phyloP scores from a whole-genome alignment of 23 tunicate genomes.

The Ascidia mentula region DNA sequence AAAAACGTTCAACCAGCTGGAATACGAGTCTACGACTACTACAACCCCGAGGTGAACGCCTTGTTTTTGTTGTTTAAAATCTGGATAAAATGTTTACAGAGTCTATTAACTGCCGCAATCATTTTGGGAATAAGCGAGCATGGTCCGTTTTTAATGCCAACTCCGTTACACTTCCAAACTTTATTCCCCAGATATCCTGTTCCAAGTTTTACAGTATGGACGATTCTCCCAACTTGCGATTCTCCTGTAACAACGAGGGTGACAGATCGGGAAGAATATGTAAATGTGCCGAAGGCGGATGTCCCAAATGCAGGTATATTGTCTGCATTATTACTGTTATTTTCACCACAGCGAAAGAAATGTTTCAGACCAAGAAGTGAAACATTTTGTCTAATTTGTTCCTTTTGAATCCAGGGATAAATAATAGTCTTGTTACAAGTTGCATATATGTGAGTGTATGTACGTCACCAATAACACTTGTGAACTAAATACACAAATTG shows the following conservation, averaged over 20 bases:
- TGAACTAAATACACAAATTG: too few species aligned
- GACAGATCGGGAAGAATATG: constrained; percentile 15
- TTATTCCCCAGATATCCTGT: background rate
- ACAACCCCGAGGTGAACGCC: constrained; percentile 53
- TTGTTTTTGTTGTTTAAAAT: background rate
- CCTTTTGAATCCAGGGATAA: too few species aligned
- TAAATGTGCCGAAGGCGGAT: constrained; percentile 76
- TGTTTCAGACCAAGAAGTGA: too few species aligned
- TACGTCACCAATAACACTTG: too few species aligned
- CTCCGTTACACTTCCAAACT: background rate
- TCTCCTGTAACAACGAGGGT: background rate
- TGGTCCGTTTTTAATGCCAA: too few species aligned
- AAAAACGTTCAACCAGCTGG: constrained; percentile 47
- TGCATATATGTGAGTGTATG: too few species aligned
- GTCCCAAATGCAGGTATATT: constrained; percentile 54
- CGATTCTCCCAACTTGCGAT: background rate
- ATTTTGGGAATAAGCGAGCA: background rate
- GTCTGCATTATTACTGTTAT: background rate
- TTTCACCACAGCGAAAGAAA: too few species aligned
- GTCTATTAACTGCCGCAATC: background rate
- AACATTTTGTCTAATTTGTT: too few species aligned
- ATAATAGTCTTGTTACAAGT: too few species aligned
- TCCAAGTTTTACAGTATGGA: background rate
- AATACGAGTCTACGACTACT: constrained; percentile 58
- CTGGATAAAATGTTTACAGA: background rate